Conservation (phyloP, 1,140 invertebrate genomes). For the Drosophila novamexicana region DNA sequence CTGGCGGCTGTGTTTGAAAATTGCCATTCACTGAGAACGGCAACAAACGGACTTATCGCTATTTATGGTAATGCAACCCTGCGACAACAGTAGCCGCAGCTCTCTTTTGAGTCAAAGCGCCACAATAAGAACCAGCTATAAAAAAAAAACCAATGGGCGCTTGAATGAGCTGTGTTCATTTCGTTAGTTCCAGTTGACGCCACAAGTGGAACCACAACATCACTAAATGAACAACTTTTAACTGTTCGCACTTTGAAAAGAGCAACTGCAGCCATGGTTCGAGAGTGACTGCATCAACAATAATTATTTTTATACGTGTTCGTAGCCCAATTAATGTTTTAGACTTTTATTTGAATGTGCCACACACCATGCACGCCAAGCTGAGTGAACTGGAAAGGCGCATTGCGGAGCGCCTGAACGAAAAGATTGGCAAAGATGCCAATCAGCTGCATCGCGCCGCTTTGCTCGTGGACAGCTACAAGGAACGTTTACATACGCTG, state of each 20-base stretch:
- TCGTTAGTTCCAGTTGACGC: not conserved
- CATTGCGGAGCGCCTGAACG: constrained; percentile 86
- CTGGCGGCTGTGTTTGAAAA: constrained; percentile 52
- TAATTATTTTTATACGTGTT: constrained; percentile 74
- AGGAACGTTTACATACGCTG: constrained; percentile 85
- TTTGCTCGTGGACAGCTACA: constrained; percentile 74
- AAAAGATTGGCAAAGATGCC: constrained; percentile 86
- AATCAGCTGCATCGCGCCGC: constrained; percentile 84
- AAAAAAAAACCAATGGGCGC: not conserved
- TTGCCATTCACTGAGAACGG: constrained; percentile 14
- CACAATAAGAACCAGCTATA: not conserved
- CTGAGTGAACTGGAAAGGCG: constrained; percentile 72
- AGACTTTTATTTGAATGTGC: constrained; percentile 48
- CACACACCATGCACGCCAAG: constrained; percentile 55
- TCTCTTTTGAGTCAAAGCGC: not conserved
- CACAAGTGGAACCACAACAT: not conserved
- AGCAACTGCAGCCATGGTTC: constrained; percentile 29
- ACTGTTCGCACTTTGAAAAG: not conserved
- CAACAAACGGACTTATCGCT: not conserved
- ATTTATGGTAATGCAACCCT: not conserved
- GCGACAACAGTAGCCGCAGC: not conserved
- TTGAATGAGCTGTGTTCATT: not conserved
- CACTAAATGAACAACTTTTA: not conserved
- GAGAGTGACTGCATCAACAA: constrained; percentile 46
- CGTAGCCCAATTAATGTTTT: constrained; percentile 46